phyloP scores from a whole-genome alignment of 2,888 invertebrate genomes.

The Sympetrum striolatum region DNA sequence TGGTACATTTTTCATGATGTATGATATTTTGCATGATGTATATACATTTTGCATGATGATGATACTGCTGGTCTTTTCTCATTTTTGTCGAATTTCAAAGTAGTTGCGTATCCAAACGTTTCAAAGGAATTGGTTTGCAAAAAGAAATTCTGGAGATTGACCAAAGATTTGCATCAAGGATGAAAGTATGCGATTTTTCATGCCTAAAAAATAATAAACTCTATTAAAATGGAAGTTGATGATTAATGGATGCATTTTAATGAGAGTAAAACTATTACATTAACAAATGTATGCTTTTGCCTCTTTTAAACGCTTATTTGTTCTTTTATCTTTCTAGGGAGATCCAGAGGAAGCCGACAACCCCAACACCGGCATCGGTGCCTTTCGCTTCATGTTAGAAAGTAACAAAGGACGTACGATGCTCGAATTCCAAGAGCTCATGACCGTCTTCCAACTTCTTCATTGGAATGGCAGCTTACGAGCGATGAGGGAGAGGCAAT shows the following conservation, averaged over 20 bases:
- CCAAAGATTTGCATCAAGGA: no score
- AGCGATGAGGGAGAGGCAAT: conserved; percentile 93
- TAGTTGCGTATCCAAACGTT: no score
- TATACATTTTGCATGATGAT: no score
- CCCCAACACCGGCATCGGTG: conserved; percentile 79
- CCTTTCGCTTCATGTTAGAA: conserved; percentile 71
- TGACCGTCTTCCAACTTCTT: conserved; percentile 96
- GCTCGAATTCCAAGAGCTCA: conserved; percentile 95
- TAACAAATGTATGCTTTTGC: not conserved
- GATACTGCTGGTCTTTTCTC: no score
- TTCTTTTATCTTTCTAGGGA: conserved; percentile 51
- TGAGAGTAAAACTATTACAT: not conserved
- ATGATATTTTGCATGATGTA: no score
- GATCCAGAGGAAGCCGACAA: conserved; percentile 60
- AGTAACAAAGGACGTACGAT: conserved; percentile 79
- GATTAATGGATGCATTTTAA: not conserved
- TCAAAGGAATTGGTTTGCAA: no score
- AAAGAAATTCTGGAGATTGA: no score
- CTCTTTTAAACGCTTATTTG: not conserved
- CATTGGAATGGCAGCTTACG: conserved; percentile 91
- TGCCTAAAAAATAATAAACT: no score
- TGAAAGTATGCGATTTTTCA: no score
- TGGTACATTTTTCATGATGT: no score
- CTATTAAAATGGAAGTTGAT: not conserved
- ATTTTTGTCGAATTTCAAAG: no score